Conservation (phyloP, 2,797 vertebrate species). For the Eidolon dupreanum region DNA sequence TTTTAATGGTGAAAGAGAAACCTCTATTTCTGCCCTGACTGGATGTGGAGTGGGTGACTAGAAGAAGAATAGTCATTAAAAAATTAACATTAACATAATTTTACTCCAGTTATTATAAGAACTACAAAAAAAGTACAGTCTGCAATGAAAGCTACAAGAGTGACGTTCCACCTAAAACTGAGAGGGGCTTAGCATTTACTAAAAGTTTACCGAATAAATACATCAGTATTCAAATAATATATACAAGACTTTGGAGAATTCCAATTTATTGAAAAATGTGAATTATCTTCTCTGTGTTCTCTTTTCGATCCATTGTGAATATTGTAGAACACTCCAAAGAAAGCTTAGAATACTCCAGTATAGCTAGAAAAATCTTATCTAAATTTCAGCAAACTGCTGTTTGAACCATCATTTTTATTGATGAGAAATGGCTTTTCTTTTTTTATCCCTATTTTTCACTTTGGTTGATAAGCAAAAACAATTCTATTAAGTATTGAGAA, state of each 20-base stretch:
- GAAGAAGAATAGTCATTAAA: neutral
- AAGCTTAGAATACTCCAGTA: neutral
- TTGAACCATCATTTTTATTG: neutral
- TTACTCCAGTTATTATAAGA: neutral
- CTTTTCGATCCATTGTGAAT: neutral
- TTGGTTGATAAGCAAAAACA: neutral
- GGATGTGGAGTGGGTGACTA: neutral
- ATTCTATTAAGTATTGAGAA: neutral
- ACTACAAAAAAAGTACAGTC: neutral
- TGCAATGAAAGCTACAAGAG: neutral
- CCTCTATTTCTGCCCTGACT: too few species aligned
- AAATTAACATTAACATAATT: neutral
- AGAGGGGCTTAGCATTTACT: too few species aligned
- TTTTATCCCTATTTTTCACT: neutral
- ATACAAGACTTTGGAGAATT: neutral
- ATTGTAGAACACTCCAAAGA: neutral
- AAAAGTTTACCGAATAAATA: neutral
- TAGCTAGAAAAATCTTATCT: neutral
- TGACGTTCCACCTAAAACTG: neutral
- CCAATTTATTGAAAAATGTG: neutral
- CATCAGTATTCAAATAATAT: neutral
- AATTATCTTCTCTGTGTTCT: neutral
- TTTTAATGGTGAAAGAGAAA: neutral
- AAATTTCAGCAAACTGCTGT: neutral
- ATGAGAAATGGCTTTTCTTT: neutral